Evolutionary conservation across 2,888 invertebrate genomes (phyloP).

Genomic region (Leucoma salicis): DNA sequence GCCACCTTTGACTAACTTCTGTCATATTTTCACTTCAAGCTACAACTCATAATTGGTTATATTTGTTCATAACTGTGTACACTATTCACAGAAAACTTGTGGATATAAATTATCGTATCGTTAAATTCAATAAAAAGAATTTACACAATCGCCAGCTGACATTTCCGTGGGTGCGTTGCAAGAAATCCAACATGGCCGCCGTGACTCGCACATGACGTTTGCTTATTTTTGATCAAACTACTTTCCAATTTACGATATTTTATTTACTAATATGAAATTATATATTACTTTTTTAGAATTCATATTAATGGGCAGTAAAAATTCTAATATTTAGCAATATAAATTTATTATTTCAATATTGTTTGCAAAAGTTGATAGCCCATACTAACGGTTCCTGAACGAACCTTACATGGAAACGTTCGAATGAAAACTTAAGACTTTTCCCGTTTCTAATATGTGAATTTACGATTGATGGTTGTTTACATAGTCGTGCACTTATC

Average conservation of each 20-base stretch:
- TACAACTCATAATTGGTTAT: constrained; percentile 40
- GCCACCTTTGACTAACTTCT: constrained; percentile 70
- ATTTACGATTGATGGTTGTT: constrained; percentile 23
- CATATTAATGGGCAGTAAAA: too few species aligned
- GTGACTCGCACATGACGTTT: constrained; percentile 74
- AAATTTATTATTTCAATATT: too few species aligned
- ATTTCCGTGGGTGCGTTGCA: constrained; percentile 80
- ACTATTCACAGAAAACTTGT: constrained; percentile 45
- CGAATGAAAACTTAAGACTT: constrained; percentile 23
- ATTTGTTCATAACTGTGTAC: constrained; percentile 41
- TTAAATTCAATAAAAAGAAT: constrained; percentile 64
- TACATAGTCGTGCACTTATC: constrained; percentile 12
- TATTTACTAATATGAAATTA: too few species aligned
- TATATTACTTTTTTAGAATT: too few species aligned
- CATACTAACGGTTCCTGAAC: constrained; percentile 45
- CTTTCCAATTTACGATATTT: constrained; percentile 10
- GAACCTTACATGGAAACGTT: constrained; percentile 55
- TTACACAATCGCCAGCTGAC: constrained; percentile 76
- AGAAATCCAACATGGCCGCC: constrained; percentile 81
- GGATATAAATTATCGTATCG: constrained; percentile 47
- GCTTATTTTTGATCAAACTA: constrained; percentile 42
- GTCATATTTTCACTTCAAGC: constrained; percentile 67
- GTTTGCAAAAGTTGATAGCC: too few species aligned
- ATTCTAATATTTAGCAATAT: too few species aligned
- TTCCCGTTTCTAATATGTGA: constrained; percentile 18